Base-by-base conservation (phyloP, 2,888 invertebrate genomes). In the Cheilosia pagana region DNA sequence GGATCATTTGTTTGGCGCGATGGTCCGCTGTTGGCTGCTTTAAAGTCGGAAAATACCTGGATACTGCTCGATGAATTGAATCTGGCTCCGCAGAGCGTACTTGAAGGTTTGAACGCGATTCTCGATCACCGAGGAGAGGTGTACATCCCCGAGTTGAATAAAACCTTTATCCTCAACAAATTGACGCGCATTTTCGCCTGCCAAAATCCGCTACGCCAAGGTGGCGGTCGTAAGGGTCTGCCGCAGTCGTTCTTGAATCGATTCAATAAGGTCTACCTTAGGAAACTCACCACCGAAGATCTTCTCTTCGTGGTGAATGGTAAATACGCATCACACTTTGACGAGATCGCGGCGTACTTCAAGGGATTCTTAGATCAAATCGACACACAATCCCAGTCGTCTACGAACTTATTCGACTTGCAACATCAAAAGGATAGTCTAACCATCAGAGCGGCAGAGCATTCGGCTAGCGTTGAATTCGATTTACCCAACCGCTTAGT, bases 41-140 rank as follows among this genome's bases (percentile, higher is more conserved):
- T 99, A 23, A 97, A 97, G 92, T 94, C 95, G 62, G 97, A 98
- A 12, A 90, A 91, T 67, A 95, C 98, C 88, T 99, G 99, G 99
- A 96, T 99, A 88, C 93, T 99, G 21, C 93, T 99, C 28, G 99
- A 99, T 91, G 99, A 99, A 93, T 93, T 99, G 87, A 99, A 99
- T 93, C 93, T 99, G 86, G 99, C 99, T 0, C 98, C 99, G 0
- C 99, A 99, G 91, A 97, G 99, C 0, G 99, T 99, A 0, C 93
- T 99, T 14, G 99, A 99, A 93, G 99, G 99, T 31, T 93, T 99
- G 3, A 99, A 99, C 91, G 99, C 99, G 0, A 99, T 99, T 89
- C 94, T 99, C 72, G 99, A 99, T 93, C 99, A 99, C 91, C 94
- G 99, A 88, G 98, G 98, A 0, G 98, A 98, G 92, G 95, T 99